phyloP scores from a whole-genome alignment of 64 coral and sea anemone species.

The Stylophora pistillata region DNA sequence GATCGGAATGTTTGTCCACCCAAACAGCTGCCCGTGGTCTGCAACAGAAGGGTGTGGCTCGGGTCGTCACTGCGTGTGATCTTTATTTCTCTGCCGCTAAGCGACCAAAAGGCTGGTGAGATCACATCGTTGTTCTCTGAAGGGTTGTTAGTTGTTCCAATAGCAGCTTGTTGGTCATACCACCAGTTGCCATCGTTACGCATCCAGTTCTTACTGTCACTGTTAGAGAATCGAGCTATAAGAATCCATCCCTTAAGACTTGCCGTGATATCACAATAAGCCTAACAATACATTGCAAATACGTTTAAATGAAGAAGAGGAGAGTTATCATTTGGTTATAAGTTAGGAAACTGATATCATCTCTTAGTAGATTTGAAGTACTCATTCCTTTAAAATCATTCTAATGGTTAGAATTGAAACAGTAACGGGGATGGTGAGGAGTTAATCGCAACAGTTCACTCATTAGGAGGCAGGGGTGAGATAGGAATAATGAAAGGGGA shows the following conservation, averaged over 20 bases:
- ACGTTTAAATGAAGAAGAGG: too few relatives aligned
- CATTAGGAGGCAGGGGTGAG: too few relatives aligned
- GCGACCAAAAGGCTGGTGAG: constrained; percentile 5
- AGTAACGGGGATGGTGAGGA: too few relatives aligned
- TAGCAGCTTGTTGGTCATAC: background rate
- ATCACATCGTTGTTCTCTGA: background rate
- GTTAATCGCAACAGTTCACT: too few relatives aligned
- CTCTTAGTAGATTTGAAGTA: too few relatives aligned
- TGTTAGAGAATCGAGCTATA: background rate
- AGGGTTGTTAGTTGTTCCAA: background rate
- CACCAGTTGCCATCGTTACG: background rate
- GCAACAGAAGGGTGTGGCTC: background rate
- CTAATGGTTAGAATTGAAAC: too few relatives aligned
- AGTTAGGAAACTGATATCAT: too few relatives aligned
- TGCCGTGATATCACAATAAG: background rate
- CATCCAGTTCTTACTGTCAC: background rate
- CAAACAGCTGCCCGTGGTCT: constrained; percentile 2
- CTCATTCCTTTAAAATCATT: too few relatives aligned
- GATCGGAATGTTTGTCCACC: constrained; percentile 4
- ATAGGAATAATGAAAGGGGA: too few relatives aligned
- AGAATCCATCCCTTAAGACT: background rate
- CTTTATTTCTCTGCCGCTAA: constrained; percentile 52
- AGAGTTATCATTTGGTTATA: too few relatives aligned
- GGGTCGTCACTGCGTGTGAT: constrained; percentile 55
- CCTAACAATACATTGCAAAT: background rate